Evolutionary conservation across 2,797 vertebrate genomes (phyloP), one percentile per base, ranked within the genome.

Genomic region (Prunella strophiata): DNA sequence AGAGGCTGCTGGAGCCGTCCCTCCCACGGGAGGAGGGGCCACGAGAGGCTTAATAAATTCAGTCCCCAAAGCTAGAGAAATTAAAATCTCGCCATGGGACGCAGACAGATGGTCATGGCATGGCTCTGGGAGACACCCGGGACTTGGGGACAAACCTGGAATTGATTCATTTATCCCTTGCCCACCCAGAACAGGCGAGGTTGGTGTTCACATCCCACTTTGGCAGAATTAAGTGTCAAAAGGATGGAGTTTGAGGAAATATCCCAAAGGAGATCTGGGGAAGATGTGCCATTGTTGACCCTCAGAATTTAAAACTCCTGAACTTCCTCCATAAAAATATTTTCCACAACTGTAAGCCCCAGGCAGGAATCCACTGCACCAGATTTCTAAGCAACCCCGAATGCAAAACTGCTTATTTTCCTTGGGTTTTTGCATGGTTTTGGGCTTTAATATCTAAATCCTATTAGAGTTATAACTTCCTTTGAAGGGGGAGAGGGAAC

Each of bases 1-100:
- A 80, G n/a, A 72, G 91, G 71, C 91, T 83, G 94, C 75, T 2
- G 70, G 61, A 75, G 88, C 87, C 14, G 81, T 70, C 95, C 97
- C 91, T 89, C 96, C 96, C 95, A 92, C 85, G 30, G 86, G 75
- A 91, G 96, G 97, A 95, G 95, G 93, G 63, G 95, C 95, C 88
- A 87, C 1, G 21, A 6, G 5, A 20, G 27, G 74, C n/a, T 93
- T 72, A 30, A 88, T 90, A 82, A 90, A 93, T 79, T 73, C 91
- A 38, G 59, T 73, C 52, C 94, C 85, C 50, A 58, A 88, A 67
- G 89, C 73, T 92, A 54, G 68, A 51, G 86, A 87, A 94, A 88
- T 66, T 84, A 88, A 86, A 72, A 70, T 55, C 47, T 63, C 82
- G 9, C 26, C 48, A 4, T 54, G 83, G 88, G 83, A 65, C 7